phyloP scores from a whole-genome alignment of 2,113 vertebrate species.

The Patagioenas fasciata region DNA sequence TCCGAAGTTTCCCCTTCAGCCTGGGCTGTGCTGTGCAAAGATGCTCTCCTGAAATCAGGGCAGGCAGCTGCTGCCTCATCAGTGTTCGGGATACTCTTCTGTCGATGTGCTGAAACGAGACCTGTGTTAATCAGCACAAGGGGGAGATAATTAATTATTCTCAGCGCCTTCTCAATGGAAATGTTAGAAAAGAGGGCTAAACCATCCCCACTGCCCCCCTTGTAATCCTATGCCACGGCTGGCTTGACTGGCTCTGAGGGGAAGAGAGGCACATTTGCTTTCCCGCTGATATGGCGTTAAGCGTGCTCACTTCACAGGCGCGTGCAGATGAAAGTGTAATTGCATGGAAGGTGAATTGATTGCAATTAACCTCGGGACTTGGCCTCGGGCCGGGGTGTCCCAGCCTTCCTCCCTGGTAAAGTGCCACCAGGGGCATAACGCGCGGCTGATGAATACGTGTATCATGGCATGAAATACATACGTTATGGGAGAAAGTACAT shows the following conservation, averaged over 20 bases:
- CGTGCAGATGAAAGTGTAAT: slow-evolving; percentile 90
- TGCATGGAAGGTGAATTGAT: slow-evolving; percentile 89
- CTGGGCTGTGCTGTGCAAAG: not conserved
- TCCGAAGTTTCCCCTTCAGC: not conserved
- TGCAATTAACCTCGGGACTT: slow-evolving; percentile 82
- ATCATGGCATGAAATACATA: slow-evolving; percentile 61
- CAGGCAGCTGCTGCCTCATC: not conserved
- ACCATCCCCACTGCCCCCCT: not conserved
- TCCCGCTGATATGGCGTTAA: slow-evolving; percentile 55
- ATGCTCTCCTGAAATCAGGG: not conserved
- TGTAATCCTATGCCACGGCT: slow-evolving; percentile 44
- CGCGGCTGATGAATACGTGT: slow-evolving; percentile 68
- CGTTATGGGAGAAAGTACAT: slow-evolving; percentile 73
- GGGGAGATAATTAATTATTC: slow-evolving; percentile 58
- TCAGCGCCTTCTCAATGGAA: slow-evolving; percentile 36
- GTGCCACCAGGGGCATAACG: slow-evolving; percentile 46
- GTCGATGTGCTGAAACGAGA: not conserved
- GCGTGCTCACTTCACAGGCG: slow-evolving; percentile 71
- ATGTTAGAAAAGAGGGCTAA: slow-evolving; percentile 31
- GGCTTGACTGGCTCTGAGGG: slow-evolving; percentile 59
- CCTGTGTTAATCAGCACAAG: slow-evolving; percentile 23
- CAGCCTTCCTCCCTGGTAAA: slow-evolving; percentile 69
- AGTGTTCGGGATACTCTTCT: slow-evolving; percentile 6
- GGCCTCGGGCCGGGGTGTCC: slow-evolving; percentile 74
- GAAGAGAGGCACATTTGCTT: slow-evolving; percentile 45